Base-by-base conservation (phyloP, 1,140 invertebrate genomes). In the Eufriesea mexicana region DNA sequence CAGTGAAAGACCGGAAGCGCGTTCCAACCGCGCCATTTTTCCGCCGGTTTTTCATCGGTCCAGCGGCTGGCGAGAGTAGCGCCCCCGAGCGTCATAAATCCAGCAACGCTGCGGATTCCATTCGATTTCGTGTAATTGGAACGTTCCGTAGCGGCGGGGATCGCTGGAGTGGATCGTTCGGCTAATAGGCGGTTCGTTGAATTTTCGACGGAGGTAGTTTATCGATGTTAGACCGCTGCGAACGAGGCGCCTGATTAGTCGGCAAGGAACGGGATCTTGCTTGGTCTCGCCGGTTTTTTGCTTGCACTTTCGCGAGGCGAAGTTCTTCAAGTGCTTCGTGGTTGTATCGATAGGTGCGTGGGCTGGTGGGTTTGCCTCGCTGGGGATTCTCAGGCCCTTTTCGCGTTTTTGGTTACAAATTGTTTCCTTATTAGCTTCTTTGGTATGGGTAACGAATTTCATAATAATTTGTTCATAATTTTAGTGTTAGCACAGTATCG, bases 1-100 rank as follows among this genome's bases (percentile, higher is more conserved):
- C n/a, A n/a, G n/a, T 57, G 45, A 28, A 70, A 84, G 6, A 71
- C 83, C 79, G 79, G 83, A 80, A 74, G 49, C 64, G 23, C 54
- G 55, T 54, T 55, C n/a, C 35, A 35, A 20, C 45, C 10, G 5
- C 12, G 23, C 4, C 9, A 10, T 25, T 68, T 76, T 42, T 47
- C n/a, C 18, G 10, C 8, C 18, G 18, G 35, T 42, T 68, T 54
- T 76, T 23, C 49, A 25, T 49, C 25, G 4, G 0, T 12, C 14
- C n/a, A n/a, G n/a, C n/a, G 35, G 1, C 35, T 4, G 35, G 35
- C 35, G 35, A 35, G 35, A 35, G 35, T 35, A 35, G 35, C 35
- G 35, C 35, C 35, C 35, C 35, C 35, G 1, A 4, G 35, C 8
- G 18, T 64, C 42, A 20, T 61, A 59, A 74, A 71, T 54, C 49